Evolutionary conservation across 2,888 invertebrate species (phyloP), one percentile per base, ranked within the genome.

Genomic region (Vanessa cardui): DNA sequence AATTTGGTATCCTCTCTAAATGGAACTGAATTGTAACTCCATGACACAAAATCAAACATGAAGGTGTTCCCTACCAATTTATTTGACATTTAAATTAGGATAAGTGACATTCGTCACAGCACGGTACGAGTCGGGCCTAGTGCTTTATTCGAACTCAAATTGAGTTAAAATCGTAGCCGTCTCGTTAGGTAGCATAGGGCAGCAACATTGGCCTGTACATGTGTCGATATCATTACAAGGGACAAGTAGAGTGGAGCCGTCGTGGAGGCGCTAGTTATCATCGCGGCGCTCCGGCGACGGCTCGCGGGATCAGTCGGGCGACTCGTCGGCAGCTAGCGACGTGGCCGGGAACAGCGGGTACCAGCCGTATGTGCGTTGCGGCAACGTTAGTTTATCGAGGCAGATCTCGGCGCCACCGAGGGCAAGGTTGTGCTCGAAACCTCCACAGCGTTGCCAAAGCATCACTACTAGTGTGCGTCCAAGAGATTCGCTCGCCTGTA

Each of bases 371-470:
- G 96, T 96, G 77, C 96, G 94, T 83, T 96, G 96, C 39, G 96
- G 95, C 72, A 98, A 94, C 58, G 96, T 95, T 68, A 98, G 92
- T 79, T 95, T 95, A 86, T 98, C 97, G 73, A 98, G 94, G 74
- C 96, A 95, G 73, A 98, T 95, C 88, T 98, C 97, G 0, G 96
- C 97, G 58, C 98, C 98, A 15, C 98, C 98, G 52, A 98, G 91
- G 54, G 93, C 93, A 54, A 92, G 84, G 83, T 98, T 98, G 86
- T 97, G 97, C 82, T 97, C 97, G 86, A 97, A 97, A 4, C 97
- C 96, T 69, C 97, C 96, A 83, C 97, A 97, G 70, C 96, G 95
- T 82, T 98, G 97, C 98, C 98, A 98, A 60, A 98, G 94, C 96
- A 98, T 98, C 64, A 98, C 97, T 75, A 98, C 95, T 74, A 98